phyloP scores from a whole-genome alignment of 2,113 vertebrate species.

The Megaceryle torquata region DNA sequence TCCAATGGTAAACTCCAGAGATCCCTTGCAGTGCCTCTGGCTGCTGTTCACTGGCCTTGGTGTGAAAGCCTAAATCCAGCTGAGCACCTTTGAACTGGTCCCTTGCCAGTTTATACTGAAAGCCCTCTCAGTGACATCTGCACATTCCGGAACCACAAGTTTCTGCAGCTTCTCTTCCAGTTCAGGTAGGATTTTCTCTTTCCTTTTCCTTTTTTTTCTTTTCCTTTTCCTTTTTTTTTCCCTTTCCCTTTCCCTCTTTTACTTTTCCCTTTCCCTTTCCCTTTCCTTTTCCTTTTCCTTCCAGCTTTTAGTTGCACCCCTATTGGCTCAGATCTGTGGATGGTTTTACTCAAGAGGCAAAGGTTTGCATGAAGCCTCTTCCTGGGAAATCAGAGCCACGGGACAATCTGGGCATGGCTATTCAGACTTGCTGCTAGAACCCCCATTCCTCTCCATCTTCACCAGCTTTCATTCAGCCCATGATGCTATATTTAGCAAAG shows the following conservation, averaged over 20 bases:
- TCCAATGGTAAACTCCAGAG: background rate
- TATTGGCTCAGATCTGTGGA: background rate
- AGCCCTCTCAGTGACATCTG: background rate
- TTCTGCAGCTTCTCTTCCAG: background rate
- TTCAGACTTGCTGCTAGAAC: background rate
- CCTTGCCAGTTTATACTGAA: background rate
- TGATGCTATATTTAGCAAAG: background rate
- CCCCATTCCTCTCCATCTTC: background rate
- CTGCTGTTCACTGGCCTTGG: background rate
- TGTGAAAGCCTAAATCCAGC: background rate
- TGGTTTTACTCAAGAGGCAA: background rate
- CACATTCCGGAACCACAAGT: background rate
- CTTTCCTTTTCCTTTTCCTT: background rate
- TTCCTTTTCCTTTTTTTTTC: background rate
- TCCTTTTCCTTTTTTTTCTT: background rate
- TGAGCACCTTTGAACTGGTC: background rate
- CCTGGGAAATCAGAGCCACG: background rate
- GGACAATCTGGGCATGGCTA: background rate
- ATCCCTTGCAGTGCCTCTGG: background rate
- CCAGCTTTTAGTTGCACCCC: background rate
- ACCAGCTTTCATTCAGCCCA: background rate
- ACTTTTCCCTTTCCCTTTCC: background rate
- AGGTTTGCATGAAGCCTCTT: background rate
- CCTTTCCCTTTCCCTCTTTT: background rate
- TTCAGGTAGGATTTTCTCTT: background rate